Base-by-base conservation (phyloP, 2,888 invertebrate genomes). In the Orchestes rusci region DNA sequence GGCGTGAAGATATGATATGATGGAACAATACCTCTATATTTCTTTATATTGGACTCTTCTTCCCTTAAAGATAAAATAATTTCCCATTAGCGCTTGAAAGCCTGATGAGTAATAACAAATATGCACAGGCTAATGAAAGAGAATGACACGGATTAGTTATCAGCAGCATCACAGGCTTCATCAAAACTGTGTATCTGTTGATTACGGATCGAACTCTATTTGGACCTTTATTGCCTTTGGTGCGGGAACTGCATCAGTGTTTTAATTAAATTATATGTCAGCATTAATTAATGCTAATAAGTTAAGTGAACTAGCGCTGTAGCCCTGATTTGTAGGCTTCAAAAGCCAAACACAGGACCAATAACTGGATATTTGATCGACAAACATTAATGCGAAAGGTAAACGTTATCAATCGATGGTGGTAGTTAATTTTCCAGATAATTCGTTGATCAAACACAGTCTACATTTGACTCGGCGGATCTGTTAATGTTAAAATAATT, bases 371-470 rank as follows among this genome's bases (percentile, higher is more conserved):
- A 56, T 59, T 60, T 59, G 60, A 59, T 59, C 56, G 59, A 52
- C 56, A 58, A 59, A 60, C 58, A 57, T 18, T 39, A 58, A 59
- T 57, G 51, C 54, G 53, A 56, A 58, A 57, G 54, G 57, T 60
- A 59, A 60, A 60, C 53, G 56, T 58, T 59, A 57, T 58, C 58
- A 58, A 58, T 60, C 59, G 59, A 58, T 59, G 53, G 53, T 50
- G 56, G 57, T 51, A 56, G 60, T 58, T 61, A 61, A 60, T 60
- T 60, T 60, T 57, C 59, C 59, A 57, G 54, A 59, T 60, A 59
- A 61, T 61, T 59, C 56, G 58, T 57, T 58, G 55, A 59, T 57
- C 58, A 57, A 59, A 60, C 57, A 2, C 3, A 51, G 52, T 52
- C 56, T 53, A 56, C 52, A 55, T 59, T 56, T 55, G 56, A 55